Conservation (phyloP, 2,113 vertebrate species). For the Clarias macrocephalus region DNA sequence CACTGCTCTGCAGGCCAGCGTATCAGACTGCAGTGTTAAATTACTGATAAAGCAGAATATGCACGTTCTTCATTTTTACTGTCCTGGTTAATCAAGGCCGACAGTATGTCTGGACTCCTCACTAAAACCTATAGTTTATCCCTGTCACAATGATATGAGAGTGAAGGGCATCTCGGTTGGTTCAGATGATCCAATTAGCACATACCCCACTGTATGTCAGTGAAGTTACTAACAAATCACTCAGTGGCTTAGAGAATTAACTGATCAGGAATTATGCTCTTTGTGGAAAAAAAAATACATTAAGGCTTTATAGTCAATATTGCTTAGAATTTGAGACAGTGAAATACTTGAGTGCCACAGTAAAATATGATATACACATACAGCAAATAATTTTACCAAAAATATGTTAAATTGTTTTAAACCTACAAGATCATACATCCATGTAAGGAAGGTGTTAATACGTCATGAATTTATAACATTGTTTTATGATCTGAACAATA, state of each 20-base stretch:
- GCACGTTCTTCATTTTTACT: background rate
- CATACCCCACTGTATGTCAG: background rate
- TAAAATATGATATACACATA: background rate
- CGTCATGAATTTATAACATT: background rate
- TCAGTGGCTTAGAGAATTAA: background rate
- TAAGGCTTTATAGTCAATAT: background rate
- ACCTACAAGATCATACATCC: background rate
- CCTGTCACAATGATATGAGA: background rate
- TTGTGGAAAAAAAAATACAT: background rate
- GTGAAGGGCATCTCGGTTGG: background rate
- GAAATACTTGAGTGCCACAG: background rate
- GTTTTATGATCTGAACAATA: background rate
- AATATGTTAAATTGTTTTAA: background rate
- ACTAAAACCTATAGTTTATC: background rate
- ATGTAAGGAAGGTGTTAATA: background rate
- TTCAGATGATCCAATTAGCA: background rate
- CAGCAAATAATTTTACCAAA: background rate
- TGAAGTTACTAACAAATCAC: background rate
- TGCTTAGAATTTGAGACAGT: background rate
- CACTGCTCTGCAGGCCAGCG: background rate
- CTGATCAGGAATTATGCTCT: background rate
- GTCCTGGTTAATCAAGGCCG: background rate
- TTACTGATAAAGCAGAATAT: background rate
- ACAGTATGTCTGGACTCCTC: background rate
- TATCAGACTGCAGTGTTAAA: background rate